A percentile compares a stretch with the other conserved stretches of the same genome.
phyloP scores from a whole-genome alignment of 2,797 vertebrate species.

The Bradypodion ventrale region DNA sequence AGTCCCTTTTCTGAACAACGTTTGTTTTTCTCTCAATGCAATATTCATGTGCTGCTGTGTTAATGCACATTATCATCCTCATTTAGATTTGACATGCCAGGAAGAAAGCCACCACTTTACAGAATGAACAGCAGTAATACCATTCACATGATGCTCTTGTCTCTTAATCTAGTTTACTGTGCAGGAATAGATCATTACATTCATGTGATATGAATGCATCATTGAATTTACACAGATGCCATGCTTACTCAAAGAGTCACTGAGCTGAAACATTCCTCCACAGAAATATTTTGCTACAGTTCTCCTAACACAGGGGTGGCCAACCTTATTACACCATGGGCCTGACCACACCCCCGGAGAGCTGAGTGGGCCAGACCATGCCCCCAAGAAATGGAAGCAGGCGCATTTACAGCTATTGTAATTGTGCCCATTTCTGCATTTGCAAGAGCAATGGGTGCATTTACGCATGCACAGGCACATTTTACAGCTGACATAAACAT shows the following conservation, averaged over 20 bases:
- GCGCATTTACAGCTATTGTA: too few relatives aligned
- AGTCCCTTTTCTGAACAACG: background rate
- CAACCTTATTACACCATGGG: too few relatives aligned
- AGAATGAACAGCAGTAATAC: constrained; percentile 4
- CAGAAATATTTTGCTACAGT: constrained; percentile 26
- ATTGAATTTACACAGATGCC: constrained; percentile 46
- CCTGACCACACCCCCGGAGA: too few relatives aligned
- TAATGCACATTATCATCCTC: background rate
- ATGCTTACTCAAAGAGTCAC: constrained; percentile 7
- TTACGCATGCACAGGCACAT: too few relatives aligned
- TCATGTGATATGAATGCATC: background rate
- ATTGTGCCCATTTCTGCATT: too few relatives aligned
- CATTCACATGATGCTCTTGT: constrained; percentile 32
- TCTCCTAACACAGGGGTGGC: too few relatives aligned
- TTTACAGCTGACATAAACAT: too few relatives aligned
- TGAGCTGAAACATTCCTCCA: constrained; percentile 14
- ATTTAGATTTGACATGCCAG: background rate
- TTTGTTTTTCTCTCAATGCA: background rate
- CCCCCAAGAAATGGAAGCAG: too few relatives aligned
- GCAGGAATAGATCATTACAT: constrained; percentile 34
- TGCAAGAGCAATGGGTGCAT: too few relatives aligned
- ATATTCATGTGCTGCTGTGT: constrained; percentile 23
- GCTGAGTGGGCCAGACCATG: too few relatives aligned
- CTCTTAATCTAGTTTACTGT: background rate
- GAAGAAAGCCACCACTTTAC: constrained; percentile 13